These are phyloP conservation scores for Spatulosminthurus flaviceps DNA, from an alignment of 2,888 invertebrate species.

Conservation along the genomic window DNA sequence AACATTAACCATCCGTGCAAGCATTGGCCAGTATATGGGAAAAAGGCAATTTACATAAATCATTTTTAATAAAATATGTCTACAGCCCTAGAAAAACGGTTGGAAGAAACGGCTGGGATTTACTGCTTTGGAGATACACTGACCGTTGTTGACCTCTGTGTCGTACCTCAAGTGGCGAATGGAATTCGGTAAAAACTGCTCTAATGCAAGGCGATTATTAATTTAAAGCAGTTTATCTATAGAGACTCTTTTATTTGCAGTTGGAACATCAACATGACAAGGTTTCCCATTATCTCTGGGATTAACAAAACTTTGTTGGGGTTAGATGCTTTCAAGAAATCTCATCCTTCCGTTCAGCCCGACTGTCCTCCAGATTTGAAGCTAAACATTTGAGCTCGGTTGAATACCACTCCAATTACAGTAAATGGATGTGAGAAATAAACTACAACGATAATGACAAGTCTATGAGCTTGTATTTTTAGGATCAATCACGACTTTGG, in stretches of 20 bases:
- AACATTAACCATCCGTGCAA: too few relatives aligned
- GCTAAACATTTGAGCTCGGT: too few relatives aligned
- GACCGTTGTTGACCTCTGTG: conserved; percentile 91
- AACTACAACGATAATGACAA: too few relatives aligned
- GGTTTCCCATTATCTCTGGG: conserved; percentile 87
- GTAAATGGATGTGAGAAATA: too few relatives aligned
- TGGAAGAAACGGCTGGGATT: conserved; percentile 77
- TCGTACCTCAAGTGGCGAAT: conserved; percentile 95
- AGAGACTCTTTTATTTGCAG: conserved; percentile 67
- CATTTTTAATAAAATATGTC: not conserved
- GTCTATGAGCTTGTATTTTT: too few relatives aligned
- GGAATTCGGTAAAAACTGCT: conserved; percentile 66
- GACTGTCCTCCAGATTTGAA: conserved; percentile 77
- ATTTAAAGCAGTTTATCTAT: not conserved
- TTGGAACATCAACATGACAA: conserved; percentile 90
- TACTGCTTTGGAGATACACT: conserved; percentile 94
- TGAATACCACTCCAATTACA: too few relatives aligned
- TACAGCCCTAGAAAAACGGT: conserved; percentile 82
- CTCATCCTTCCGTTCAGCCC: conserved; percentile 73
- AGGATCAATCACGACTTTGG: too few relatives aligned
- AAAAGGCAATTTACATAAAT: too few relatives aligned
- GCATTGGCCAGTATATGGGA: too few relatives aligned
- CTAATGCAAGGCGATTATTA: not conserved
- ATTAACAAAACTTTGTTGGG: conserved; percentile 81
- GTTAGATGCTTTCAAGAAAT: conserved; percentile 41